Evolutionary conservation across 2,797 vertebrate species (phyloP), one percentile per base, ranked within the genome.

Genomic region (Megalops cyprinoides): DNA sequence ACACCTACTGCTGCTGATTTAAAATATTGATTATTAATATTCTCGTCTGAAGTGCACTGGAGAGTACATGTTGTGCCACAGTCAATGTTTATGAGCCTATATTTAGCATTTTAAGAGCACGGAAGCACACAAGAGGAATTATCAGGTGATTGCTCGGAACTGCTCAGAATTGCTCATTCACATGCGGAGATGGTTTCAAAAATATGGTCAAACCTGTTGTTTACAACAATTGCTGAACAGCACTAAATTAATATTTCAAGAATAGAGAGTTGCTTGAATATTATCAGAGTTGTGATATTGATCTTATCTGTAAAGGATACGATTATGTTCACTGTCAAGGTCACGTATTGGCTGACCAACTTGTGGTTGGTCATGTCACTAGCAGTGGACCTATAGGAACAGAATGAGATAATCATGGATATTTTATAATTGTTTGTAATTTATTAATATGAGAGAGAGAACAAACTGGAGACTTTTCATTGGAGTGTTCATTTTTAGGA

Each of bases 11-110:
- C 89, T 83, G 60, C 82, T 86, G 86, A 76, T 81, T 81, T 82
- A 84, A 79, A 85, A 85, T 91, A 92, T 90, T 90, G 87, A 93
- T 93, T 88, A 93, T 90, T 93, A 93, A 92, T 93, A 91, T 89
- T 88, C 85, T 89, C 89, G 88, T 88, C 82, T 90, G 85, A 90
- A 89, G 86, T 89, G 88, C 85, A 85, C 71, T 5, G 73, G 82
- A 82, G 31, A 82, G 90, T 88, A 90, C 90, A 91, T 85, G 83
- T 82, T 91, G 89, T 91, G 86, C 89, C 84, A 81, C 65, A 71
- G 76, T 75, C 15, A 51, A 15, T 25, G 69, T 92, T 92, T 92
- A 92, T 92, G 86, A 77, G 81, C 58, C 77, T 81, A 7, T 34
- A 82, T 84, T 39, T 60, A 74, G 80, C 73, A 67, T 87, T 87